These are phyloP conservation scores for Haliclystus octoradiatus DNA, from an alignment of 30 jellyfish, hydroid and myxozoan genomes.

Conservation along the genomic window DNA sequence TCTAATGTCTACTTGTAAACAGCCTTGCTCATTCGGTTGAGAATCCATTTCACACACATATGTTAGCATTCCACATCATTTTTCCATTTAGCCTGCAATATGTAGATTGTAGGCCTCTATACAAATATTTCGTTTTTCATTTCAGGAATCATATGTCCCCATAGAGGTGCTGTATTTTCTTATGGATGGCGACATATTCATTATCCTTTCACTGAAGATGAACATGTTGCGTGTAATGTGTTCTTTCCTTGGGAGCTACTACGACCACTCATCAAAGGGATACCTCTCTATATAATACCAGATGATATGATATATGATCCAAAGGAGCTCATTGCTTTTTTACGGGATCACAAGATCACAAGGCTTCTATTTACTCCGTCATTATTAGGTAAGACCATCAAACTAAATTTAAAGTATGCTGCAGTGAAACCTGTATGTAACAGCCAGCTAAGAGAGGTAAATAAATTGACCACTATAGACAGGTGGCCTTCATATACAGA, in stretches of 20 bases:
- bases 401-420: too few relatives aligned
- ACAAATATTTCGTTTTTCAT: too few relatives aligned
- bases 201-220: conserved; percentile 58
- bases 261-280: conserved; percentile 75
- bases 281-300: conserved; percentile 57
- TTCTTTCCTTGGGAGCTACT: conserved; percentile 86
- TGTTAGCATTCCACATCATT: too few relatives aligned
- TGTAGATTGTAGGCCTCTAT: too few relatives aligned
- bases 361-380: conserved; percentile 73
- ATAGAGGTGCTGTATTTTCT: conserved; percentile 78
- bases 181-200: conserved; percentile 73
- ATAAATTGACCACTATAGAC: too few relatives aligned
- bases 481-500: too few relatives aligned
- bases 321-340: conserved; percentile 37
- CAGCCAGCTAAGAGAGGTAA: too few relatives aligned
- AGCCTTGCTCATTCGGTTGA: too few relatives aligned
- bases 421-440: too few relatives aligned
- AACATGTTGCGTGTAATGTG: conserved; percentile 73
- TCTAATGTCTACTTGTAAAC: too few relatives aligned
- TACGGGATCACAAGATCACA: conserved; percentile 54
- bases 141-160: conserved; percentile 89
- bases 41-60: too few relatives aligned
- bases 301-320: conserved; percentile 74
- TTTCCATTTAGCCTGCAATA: not conserved
- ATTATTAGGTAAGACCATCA: conserved; percentile 48